These are phyloP conservation scores for Drosophila ananassae DNA, from an alignment of 1,140 invertebrate species.

Conservation along the genomic window DNA sequence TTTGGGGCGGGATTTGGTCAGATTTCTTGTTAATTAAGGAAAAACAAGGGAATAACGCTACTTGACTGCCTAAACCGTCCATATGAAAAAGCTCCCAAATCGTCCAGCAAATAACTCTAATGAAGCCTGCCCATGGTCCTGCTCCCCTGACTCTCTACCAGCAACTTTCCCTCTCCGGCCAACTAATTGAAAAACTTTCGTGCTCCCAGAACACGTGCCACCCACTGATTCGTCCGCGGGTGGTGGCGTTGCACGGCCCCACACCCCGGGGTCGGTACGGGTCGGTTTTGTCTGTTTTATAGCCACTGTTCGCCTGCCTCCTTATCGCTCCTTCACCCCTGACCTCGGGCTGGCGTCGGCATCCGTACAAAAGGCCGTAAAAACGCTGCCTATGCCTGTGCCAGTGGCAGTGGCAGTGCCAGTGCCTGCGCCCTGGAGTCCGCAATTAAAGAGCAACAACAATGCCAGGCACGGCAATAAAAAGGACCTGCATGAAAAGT, in stretches of 20 bases:
- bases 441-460: conserved; percentile 50
- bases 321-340: conserved; percentile 1
- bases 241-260: conserved; percentile 10
- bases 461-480: conserved; percentile 44
- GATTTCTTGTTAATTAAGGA: conserved; percentile 48
- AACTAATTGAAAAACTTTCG: conserved; percentile 52
- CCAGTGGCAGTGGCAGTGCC: too few species aligned
- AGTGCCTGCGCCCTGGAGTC: conserved; percentile 9
- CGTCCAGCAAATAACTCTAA: conserved; percentile 47
- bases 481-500: conserved; percentile 42
- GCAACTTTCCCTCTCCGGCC: conserved; percentile 3
- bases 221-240: conserved; percentile 39
- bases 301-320: conserved; percentile 11
- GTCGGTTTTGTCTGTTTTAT: conserved; percentile 42
- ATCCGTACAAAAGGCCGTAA: conserved; percentile 46
- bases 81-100: conserved; percentile 40
- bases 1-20: neutral
- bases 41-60: conserved; percentile 34
- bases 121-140: conserved; percentile 26
- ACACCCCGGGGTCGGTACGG: neutral
- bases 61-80: conserved; percentile 43
- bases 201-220: conserved; percentile 46
- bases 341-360: neutral
- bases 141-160: neutral
- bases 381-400: conserved; percentile 14